Percentiles rank a stretch among this genome's conserved stretches.
Evolutionary conservation across 2,888 invertebrate genomes (phyloP).

Genomic region (Stenodema calcarata): DNA sequence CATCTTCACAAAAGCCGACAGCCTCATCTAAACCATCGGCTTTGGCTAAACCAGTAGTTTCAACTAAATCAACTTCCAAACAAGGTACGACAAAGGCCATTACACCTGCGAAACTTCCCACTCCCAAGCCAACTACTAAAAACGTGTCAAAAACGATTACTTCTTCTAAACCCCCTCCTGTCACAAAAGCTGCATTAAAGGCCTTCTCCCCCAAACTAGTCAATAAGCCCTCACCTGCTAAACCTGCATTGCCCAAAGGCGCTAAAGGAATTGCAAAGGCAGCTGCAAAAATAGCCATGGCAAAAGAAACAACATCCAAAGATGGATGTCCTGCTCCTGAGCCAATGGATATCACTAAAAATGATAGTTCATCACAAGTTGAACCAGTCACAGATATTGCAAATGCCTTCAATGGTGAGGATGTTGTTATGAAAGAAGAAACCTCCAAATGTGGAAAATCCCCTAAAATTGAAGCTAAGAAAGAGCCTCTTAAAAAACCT

Average conservation of each 20-base stretch:
- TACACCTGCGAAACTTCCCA: not conserved
- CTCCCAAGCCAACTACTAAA: not conserved
- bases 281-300: slow-evolving; percentile 29
- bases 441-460: not conserved
- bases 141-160: not conserved
- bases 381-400: not conserved
- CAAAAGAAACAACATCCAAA: not conserved
- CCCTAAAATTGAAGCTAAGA: slow-evolving; percentile 17
- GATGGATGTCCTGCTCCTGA: not conserved
- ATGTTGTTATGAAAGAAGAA: not conserved
- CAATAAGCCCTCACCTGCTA: not conserved
- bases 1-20: not conserved
- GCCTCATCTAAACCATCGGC: not conserved
- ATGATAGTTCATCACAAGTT: not conserved
- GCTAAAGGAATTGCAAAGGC: slow-evolving; percentile 34
- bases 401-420: not conserved
- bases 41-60: slow-evolving; percentile 1
- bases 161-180: not conserved
- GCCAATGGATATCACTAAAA: not conserved
- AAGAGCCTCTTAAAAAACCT: slow-evolving; percentile 11
- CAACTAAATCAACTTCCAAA: not conserved
- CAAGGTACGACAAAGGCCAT: not conserved
- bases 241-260: slow-evolving; percentile 16
- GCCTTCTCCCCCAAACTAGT: not conserved
- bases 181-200: not conserved